Conservation (phyloP, 2,113 vertebrate genomes). For the Heterotis niloticus region DNA sequence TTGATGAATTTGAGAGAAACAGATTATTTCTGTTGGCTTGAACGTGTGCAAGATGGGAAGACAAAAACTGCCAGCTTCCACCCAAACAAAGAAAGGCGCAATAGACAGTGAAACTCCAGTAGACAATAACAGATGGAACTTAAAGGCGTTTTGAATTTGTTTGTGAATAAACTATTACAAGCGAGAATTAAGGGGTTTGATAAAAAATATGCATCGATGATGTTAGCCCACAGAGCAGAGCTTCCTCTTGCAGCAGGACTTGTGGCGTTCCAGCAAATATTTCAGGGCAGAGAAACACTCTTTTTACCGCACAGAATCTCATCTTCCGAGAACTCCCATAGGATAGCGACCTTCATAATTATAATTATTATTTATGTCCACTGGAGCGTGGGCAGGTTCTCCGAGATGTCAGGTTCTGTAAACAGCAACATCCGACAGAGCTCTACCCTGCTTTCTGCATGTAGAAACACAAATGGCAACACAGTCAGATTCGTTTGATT, state of each 20-base stretch:
- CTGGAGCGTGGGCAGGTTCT: neutral
- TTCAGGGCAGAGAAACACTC: neutral
- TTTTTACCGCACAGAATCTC: neutral
- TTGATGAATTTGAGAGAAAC: neutral
- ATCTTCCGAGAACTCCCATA: neutral
- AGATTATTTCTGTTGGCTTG: neutral
- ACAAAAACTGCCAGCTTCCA: neutral
- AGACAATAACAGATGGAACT: conserved; percentile 8
- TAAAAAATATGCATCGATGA: neutral
- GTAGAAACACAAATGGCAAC: neutral
- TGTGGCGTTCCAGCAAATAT: too few relatives aligned
- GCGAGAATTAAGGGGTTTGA: conserved; percentile 13
- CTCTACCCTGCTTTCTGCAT: neutral
- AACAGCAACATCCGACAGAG: neutral
- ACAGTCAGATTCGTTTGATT: neutral
- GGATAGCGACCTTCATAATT: too few relatives aligned
- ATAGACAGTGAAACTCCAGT: neutral
- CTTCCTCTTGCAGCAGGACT: too few relatives aligned
- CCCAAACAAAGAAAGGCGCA: neutral
- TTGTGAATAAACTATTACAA: neutral
- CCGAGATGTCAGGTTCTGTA: neutral
- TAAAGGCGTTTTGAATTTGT: too few relatives aligned
- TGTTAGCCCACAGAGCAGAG: neutral
- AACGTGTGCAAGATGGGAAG: neutral
- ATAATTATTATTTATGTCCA: neutral